Percentiles rank a stretch among this genome's conserved stretches.
Conservation (phyloP, 2,113 vertebrate species). For the Brevimyrus niger region DNA sequence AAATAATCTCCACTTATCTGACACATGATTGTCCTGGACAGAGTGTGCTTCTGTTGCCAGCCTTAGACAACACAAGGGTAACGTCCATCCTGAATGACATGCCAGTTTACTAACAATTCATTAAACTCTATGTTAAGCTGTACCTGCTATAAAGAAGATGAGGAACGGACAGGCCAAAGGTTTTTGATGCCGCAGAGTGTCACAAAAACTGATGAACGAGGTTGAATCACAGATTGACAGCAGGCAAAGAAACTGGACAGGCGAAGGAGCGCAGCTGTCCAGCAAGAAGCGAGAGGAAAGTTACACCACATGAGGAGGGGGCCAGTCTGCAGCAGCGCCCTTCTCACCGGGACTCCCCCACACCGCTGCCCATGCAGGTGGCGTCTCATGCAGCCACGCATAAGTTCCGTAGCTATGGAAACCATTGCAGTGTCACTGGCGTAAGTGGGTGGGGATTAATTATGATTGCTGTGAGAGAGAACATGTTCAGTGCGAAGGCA, state of each 20-base stretch:
- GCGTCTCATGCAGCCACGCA: neutral
- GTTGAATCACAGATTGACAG: neutral
- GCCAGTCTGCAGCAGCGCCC: neutral
- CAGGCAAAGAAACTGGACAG: neutral
- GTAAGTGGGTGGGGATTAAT: conserved; percentile 23
- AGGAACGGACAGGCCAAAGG: neutral
- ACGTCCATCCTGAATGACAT: neutral
- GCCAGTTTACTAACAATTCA: neutral
- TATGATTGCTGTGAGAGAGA: conserved; percentile 7
- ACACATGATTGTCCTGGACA: neutral
- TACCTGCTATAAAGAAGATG: neutral
- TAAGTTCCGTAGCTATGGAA: neutral
- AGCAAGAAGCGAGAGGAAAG: neutral
- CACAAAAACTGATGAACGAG: neutral
- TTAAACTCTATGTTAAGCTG: neutral
- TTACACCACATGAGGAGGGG: neutral
- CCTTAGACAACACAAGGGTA: neutral
- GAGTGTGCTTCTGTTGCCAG: neutral
- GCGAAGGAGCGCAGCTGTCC: neutral
- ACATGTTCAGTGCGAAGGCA: neutral
- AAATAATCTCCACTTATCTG: neutral
- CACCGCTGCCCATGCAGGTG: neutral
- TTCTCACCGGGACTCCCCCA: neutral
- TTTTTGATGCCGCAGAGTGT: neutral
- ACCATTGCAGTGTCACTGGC: neutral